A percentile compares a stretch with the other conserved stretches of the same genome.
Evolutionary conservation across 2,797 vertebrate genomes (phyloP).

Genomic region (Xiphorhynchus erythropygius): DNA sequence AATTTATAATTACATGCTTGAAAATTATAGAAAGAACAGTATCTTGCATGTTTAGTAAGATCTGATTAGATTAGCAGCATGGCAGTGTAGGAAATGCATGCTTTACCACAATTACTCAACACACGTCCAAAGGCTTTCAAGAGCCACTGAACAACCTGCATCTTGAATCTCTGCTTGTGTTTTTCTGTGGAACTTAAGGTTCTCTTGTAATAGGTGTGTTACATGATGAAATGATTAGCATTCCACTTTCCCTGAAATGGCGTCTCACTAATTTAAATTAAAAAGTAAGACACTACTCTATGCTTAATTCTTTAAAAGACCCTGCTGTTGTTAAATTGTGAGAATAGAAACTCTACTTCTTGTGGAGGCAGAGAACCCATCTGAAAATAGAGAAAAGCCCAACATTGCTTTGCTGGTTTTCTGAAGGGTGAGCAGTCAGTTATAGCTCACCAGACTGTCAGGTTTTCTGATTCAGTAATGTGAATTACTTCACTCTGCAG

Average conservation of each 20-base stretch:
- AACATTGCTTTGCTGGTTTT: not conserved
- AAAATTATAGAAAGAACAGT: not conserved
- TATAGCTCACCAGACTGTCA: not conserved
- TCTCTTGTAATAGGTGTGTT: not conserved
- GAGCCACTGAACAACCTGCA: not conserved
- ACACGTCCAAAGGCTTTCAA: not conserved
- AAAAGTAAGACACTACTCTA: not conserved
- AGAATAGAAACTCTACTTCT: not conserved
- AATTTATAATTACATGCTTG: not conserved
- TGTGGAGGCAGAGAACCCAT: not conserved
- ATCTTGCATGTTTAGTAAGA: not conserved
- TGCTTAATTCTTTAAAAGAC: not conserved
- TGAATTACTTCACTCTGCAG: not conserved
- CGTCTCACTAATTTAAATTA: not conserved
- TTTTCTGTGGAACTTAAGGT: not conserved
- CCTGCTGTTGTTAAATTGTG: not conserved
- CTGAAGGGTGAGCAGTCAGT: not conserved
- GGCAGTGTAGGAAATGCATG: not conserved
- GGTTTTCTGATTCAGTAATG: not conserved
- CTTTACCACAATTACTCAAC: not conserved
- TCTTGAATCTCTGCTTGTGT: not conserved
- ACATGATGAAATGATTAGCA: not conserved
- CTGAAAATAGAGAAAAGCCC: not conserved
- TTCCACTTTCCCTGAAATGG: not conserved
- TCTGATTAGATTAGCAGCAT: not conserved